Conservation (phyloP, 1,140 invertebrate genomes). For the Meloidogyne hapla region DNA sequence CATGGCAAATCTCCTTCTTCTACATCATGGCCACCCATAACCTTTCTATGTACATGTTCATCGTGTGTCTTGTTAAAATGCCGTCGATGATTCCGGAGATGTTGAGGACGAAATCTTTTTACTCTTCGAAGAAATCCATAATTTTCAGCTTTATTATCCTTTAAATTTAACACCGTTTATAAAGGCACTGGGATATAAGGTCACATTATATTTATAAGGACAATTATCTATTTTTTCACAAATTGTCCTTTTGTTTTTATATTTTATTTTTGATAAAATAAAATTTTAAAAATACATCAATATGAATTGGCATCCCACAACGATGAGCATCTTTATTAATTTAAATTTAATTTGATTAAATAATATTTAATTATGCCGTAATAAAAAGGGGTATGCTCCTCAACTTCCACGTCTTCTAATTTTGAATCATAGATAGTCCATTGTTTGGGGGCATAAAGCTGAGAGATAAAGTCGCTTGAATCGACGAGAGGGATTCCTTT, state of each 20-base stretch:
- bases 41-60: background rate
- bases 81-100: background rate
- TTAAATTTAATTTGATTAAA: background rate
- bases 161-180: too few relatives aligned
- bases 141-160: too few relatives aligned
- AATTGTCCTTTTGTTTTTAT: too few relatives aligned
- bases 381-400: background rate
- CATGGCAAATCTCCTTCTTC: slow-evolving; percentile 8
- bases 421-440: background rate
- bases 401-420: background rate
- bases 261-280: too few relatives aligned
- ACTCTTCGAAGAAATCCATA: background rate
- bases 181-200: too few relatives aligned
- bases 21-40: slow-evolving; percentile 12
- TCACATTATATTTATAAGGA: too few relatives aligned
- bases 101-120: background rate
- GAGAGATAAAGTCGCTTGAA: background rate
- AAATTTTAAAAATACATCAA: background rate
- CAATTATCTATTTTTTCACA: too few relatives aligned
- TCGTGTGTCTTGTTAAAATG: background rate
- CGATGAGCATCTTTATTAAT: background rate
- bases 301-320: background rate
- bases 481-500: background rate
- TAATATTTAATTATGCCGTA: background rate
- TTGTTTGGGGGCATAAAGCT: background rate